A percentile compares a stretch with the other conserved stretches of the same genome.
Conservation (phyloP, 2,113 vertebrate genomes). For the Sylvia atricapilla region DNA sequence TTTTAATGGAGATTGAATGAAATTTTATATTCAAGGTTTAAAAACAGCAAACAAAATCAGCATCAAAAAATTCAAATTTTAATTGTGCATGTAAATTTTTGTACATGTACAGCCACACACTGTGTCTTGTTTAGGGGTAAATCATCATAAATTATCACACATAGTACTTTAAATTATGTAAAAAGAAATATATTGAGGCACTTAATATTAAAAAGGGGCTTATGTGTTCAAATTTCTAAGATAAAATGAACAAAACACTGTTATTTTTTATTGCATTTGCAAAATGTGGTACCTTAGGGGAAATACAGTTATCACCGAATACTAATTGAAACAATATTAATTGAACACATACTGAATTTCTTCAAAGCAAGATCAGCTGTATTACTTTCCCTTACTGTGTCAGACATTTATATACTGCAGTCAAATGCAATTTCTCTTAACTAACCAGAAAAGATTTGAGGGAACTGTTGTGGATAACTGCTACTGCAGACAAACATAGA, state of each 20-base stretch:
- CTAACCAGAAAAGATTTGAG: not conserved
- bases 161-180: not conserved
- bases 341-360: not conserved
- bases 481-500: not conserved
- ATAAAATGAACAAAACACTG: not conserved
- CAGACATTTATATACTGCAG: not conserved
- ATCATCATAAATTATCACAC: not conserved
- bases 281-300: not conserved
- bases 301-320: not conserved
- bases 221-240: not conserved
- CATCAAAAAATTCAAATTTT: not conserved
- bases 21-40: not conserved
- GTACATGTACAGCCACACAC: accelerated
- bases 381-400: not conserved
- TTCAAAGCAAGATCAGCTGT: not conserved
- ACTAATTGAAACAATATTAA: not conserved
- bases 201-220: not conserved
- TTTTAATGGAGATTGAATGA: not conserved
- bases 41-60: not conserved
- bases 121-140: not conserved
- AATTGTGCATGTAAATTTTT: not conserved
- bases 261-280: not conserved
- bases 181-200: not conserved
- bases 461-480: not conserved
- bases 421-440: not conserved